phyloP scores from a whole-genome alignment of 1,140 invertebrate species.

The Scaptomyza montana region DNA sequence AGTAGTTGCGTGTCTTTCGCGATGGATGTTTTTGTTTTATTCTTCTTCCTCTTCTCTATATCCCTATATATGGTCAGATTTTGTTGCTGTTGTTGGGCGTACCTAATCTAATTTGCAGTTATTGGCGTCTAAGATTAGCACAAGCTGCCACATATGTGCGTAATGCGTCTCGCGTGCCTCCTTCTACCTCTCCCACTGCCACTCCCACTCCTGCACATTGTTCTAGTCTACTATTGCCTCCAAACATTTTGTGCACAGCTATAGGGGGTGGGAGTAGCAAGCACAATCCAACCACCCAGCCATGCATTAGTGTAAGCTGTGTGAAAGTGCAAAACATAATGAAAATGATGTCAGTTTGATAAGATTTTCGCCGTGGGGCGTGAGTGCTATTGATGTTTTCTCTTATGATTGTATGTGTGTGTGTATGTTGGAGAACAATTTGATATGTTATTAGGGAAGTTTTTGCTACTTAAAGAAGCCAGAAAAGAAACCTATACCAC shows the following conservation, averaged over 20 bases:
- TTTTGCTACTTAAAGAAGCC: slow-evolving; percentile 52
- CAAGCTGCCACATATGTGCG: slow-evolving; percentile 60
- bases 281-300: slow-evolving; percentile 10
- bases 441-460: slow-evolving; percentile 63
- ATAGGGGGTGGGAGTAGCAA: not conserved
- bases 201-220: not conserved
- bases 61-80: not conserved
- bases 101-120: slow-evolving; percentile 80
- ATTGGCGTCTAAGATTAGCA: slow-evolving; percentile 72
- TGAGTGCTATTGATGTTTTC: slow-evolving; percentile 19
- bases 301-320: slow-evolving; percentile 72
- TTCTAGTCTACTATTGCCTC: slow-evolving; percentile 52
- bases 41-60: too few relatives aligned
- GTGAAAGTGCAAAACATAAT: slow-evolving; percentile 77
- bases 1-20: slow-evolving; percentile 37
- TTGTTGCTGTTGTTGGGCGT: slow-evolving; percentile 36
- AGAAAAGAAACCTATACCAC: too few relatives aligned
- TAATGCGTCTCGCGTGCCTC: slow-evolving; percentile 66
- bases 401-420: slow-evolving; percentile 15
- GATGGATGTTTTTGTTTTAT: slow-evolving; percentile 10
- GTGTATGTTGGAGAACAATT: not conserved
- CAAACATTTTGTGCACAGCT: slow-evolving; percentile 45
- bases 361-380: slow-evolving; percentile 60
- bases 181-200: not conserved
- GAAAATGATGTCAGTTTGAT: slow-evolving; percentile 79